Percentiles rank a stretch among this genome's conserved stretches.
Evolutionary conservation across 2,113 vertebrate species (phyloP).

Genomic region (Nerophis lumbriciformis): DNA sequence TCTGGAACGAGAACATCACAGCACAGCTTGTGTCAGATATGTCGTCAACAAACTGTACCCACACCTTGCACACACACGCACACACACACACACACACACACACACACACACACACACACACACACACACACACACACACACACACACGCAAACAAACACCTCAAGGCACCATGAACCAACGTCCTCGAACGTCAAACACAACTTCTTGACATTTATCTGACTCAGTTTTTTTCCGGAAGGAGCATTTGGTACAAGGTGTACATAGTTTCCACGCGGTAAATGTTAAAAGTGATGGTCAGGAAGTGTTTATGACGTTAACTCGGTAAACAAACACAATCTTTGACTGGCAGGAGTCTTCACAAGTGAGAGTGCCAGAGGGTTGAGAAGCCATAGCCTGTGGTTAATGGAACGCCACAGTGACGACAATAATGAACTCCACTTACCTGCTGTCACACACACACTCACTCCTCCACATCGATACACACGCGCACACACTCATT

Average conservation of each 20-base stretch:
- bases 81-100: conserved; percentile 25
- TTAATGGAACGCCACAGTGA: conserved; percentile 50
- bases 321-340: too few relatives aligned
- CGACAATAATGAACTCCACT: conserved; percentile 40
- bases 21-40: conserved; percentile 46
- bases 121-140: conserved; percentile 27
- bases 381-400: too few relatives aligned
- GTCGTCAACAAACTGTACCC: conserved; percentile 35
- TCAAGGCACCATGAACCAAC: background rate
- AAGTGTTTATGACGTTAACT: too few relatives aligned
- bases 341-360: too few relatives aligned
- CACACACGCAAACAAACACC: conserved; percentile 25
- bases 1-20: conserved; percentile 35
- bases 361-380: too few relatives aligned
- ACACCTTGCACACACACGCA: conserved; percentile 33
- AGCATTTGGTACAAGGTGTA: too few relatives aligned
- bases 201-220: background rate
- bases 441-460: conserved; percentile 3
- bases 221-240: too few relatives aligned
- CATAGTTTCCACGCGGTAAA: background rate
- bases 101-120: conserved; percentile 26
- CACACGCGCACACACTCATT: conserved; percentile 18
- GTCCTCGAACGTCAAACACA: conserved; percentile 3
- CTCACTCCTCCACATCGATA: background rate
- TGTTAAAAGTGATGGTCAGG: conserved; percentile 22